These are phyloP conservation scores for Pedetes capensis DNA, from an alignment of 2,113 vertebrate species.

Conservation along the genomic window DNA sequence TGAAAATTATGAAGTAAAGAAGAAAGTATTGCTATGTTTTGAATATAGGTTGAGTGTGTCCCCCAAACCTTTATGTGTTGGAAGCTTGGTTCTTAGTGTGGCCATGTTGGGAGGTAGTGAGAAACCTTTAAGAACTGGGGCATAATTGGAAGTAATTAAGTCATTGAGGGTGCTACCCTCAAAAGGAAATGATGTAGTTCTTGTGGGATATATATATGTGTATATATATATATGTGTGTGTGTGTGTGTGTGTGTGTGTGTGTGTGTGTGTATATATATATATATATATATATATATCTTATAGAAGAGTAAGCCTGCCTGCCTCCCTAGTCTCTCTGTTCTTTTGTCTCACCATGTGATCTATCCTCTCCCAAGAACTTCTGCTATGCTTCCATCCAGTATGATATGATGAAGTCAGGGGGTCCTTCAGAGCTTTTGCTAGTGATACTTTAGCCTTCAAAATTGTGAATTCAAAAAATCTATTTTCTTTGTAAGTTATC, in stretches of 20 bases:
- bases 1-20: neutral
- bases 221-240: too few species aligned
- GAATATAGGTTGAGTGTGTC: neutral
- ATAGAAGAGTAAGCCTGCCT: neutral
- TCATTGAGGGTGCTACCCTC: neutral
- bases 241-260: too few species aligned
- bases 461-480: neutral
- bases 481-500: neutral
- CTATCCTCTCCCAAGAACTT: neutral
- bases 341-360: neutral
- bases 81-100: neutral
- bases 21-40: neutral
- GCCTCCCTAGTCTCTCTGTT: neutral
- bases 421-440: neutral
- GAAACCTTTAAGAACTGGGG: neutral
- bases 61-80: neutral
- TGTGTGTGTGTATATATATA: fast-evolving
- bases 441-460: neutral
- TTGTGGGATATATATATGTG: too few species aligned
- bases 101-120: neutral
- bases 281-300: neutral
- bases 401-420: neutral
- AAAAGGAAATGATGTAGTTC: too few species aligned
- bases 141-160: too few species aligned
- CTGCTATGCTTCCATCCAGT: neutral